Evolutionary conservation across 1,140 invertebrate genomes (phyloP).

Genomic region (Pogonus chalceus): DNA sequence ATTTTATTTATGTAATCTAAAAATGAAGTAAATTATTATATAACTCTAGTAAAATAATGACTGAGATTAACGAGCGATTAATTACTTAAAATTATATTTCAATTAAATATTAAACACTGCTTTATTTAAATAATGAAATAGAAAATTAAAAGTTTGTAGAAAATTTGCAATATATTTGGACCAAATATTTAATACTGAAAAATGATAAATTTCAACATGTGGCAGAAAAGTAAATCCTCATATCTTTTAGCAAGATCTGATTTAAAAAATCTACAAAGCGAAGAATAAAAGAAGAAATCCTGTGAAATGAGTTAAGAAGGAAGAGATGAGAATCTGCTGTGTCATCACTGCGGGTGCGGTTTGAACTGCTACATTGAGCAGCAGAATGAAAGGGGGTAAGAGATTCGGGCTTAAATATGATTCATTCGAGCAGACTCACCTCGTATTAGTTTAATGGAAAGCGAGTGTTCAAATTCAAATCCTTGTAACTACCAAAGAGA

Average conservation of each 20-base stretch:
- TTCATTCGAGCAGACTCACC: background rate
- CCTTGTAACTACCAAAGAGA: too few relatives aligned
- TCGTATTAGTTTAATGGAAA: conserved; percentile 5
- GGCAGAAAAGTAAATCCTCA: background rate
- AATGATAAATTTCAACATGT: background rate
- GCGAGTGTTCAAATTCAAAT: background rate
- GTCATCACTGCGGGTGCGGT: conserved; percentile 1
- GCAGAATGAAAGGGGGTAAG: background rate
- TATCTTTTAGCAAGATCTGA: background rate
- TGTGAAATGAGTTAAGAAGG: background rate
- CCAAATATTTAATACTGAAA: too few relatives aligned
- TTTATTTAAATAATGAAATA: too few relatives aligned
- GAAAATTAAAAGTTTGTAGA: too few relatives aligned
- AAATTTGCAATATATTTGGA: too few relatives aligned
- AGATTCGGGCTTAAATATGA: background rate
- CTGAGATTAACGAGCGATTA: too few relatives aligned
- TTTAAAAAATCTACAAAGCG: background rate
- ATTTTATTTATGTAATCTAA: too few relatives aligned
- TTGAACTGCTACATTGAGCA: background rate
- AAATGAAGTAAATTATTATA: too few relatives aligned
- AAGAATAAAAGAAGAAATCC: background rate
- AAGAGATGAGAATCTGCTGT: conserved; percentile 5
- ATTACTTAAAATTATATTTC: too few relatives aligned
- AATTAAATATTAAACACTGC: too few relatives aligned
- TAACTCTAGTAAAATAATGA: too few relatives aligned